Base-by-base conservation (phyloP, 2,797 vertebrate species). In the Brotula barbata region DNA sequence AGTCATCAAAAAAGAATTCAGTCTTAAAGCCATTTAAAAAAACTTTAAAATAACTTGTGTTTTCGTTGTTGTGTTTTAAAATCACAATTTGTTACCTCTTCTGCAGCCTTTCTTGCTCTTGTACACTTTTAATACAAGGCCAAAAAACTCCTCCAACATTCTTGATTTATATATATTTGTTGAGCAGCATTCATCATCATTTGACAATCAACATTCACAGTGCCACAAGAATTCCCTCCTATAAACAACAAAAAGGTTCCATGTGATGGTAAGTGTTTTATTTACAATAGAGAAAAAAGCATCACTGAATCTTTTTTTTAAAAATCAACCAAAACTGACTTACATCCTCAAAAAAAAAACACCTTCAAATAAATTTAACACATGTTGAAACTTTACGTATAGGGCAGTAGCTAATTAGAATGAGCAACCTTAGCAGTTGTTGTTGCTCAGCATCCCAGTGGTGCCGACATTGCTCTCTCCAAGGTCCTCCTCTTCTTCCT, bases 401-500 rank as follows among this genome's bases (percentile, higher is more conserved):
- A 80, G 67, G 74, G 60, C 62, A 68, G 39, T 11, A 59, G 42
- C 42, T 55, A 59, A 49, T 11, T 46, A 52, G 40, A n/a, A n/a
- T n/a, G 37, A 61, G 52, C 40, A 44, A 25, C n/a, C 11, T 86
- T 63, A 88, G 31, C 71, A 71, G 78, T 71, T 84, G 54, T 73
- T 84, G 69, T 41, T 78, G 62, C 61, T 68, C 31, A 65, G 74
- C 39, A 76, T 81, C 50, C 76, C 78, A 15, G 45, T 28, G 1
- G 75, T 72, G 61, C 73, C 81, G 46, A 75, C 65, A 8, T 83
- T 86, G 54, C 62, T 81, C 57, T 85, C 85, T 41, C 76, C 83
- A 0, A 71, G 64, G 43, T 86, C 87, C 39, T 84, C 88, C 33
- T 88, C 88, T 12, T 86, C 89, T 36, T 64, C 87, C 65, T 89